Base-by-base conservation (phyloP, 1,140 invertebrate species). In the Cydia strobilella region DNA sequence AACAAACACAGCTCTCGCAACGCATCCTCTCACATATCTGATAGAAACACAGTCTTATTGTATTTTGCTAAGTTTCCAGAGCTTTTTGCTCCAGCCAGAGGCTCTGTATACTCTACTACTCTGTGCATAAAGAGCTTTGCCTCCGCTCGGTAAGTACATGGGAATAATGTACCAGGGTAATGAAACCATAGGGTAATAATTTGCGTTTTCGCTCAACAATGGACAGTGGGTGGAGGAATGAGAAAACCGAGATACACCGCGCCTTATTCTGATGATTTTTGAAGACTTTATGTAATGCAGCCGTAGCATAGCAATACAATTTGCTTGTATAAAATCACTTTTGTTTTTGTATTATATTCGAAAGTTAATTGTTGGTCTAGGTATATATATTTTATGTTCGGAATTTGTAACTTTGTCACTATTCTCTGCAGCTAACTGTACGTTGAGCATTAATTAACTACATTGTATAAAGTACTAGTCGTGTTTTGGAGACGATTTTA, bases 131-230 rank as follows among this genome's bases (percentile, higher is more conserved):
- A 25, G 25, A 25, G 25, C 25, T 15, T 15, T 15, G 10, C 42
- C 13, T 48, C 12, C 0, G 13, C 48, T 18, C n/a, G 48, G 48
- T 51, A 51, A 51, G n/a, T 18, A 7, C 7, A 18, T 51, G 15
- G 6, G n/a, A 51, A 51, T 48, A 48, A 1, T 51, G 7, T 51
- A 18, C 48, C 48, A 18, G 48, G 23, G 27, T 66, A 66, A 66
- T 66, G 63, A 66, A 66, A 66, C 63, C 63, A 66, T 66, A 66
- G 63, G 63, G 63, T 66, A 66, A 66, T 66, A 66, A 66, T 66
- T 66, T 66, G 63, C 27, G 23, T 66, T 66, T 66, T 66, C 63
- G 27, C 63, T 20, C 27, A 66, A 66, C 63, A 66, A 66, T 66
- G 25, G 63, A 27, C 25, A 66, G 12, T 6, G 63, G 23, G 63